Evolutionary conservation across 2,888 invertebrate species (phyloP).

Genomic region (Sisyra nigra): DNA sequence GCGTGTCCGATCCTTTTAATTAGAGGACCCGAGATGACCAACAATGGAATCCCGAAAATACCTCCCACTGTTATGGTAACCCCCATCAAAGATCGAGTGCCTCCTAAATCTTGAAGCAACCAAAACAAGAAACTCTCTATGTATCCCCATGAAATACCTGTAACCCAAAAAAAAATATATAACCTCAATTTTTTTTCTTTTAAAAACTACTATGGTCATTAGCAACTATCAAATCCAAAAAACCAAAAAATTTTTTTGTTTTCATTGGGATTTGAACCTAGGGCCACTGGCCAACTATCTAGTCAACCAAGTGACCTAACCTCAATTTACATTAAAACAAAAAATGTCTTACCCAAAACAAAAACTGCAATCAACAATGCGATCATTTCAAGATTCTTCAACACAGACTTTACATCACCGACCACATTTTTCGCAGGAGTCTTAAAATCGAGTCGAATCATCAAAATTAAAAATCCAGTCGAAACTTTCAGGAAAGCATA

Average conservation of each 20-base stretch:
- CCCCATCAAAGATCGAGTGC: constrained; percentile 60
- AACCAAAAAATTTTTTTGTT: constrained; percentile 1
- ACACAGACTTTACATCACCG: constrained; percentile 46
- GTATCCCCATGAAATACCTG: constrained; percentile 70
- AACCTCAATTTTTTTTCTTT: constrained; percentile 2
- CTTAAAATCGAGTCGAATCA: constrained; percentile 61
- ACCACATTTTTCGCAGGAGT: constrained; percentile 53
- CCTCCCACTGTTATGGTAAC: constrained; percentile 66
- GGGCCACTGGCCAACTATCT: too few relatives aligned
- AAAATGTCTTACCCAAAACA: constrained; percentile 40
- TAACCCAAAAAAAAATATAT: constrained; percentile 14
- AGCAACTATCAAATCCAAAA: background rate
- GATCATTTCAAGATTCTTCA: constrained; percentile 52
- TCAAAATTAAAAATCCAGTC: constrained; percentile 49
- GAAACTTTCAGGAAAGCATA: constrained; percentile 53
- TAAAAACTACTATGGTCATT: background rate
- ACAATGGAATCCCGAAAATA: constrained; percentile 54
- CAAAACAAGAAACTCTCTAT: constrained; percentile 70
- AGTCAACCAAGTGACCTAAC: background rate
- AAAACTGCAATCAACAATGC: constrained; percentile 57
- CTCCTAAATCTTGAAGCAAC: constrained; percentile 62
- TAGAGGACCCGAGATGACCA: constrained; percentile 62
- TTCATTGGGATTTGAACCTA: background rate
- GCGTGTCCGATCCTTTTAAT: constrained; percentile 57
- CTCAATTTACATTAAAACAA: constrained; percentile 4